Base-by-base conservation (phyloP, 2,888 invertebrate genomes). In the Rotaria macrura region DNA sequence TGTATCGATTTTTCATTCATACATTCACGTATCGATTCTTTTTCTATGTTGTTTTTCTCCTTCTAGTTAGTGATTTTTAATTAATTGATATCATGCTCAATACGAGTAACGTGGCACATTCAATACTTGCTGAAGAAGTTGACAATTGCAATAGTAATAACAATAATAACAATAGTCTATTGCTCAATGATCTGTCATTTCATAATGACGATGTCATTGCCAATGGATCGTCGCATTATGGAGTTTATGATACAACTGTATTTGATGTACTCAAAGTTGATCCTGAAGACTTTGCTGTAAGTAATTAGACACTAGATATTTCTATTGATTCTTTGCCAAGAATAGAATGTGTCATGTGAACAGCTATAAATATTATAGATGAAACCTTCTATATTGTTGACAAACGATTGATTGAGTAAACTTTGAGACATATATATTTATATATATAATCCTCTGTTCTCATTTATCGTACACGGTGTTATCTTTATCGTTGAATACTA, bases 201-300 rank as follows among this genome's bases (percentile, higher is more conserved):
- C 65, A 65, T 65, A 65, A 65, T 65, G 79, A 79, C 43, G 79
- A 79, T 79, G n/a, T n/a, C 25, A n/a, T 79, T 10, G n/a, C 40
- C 10, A 79, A 79, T 79, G 43, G 43, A 79, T 40, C 43, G n/a
- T n/a, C 2, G 43, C 23, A 79, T 79, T 79, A 43, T 79, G 43
- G n/a, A 43, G 79, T 79, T 25, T 79, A 79, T 43, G 79, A 79
- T 43, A 79, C 79, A 79, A 79, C 79, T 3, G 90, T 91, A 34
- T 91, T 91, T 87, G 91, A 91, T 87, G 90, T 91, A 12, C 88
- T 90, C 55, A 88, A 89, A 86, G 91, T 91, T 10, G 89, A 90
- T 25, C 90, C 91, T 7, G 91, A 91, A 85, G 91, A 91, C 87
- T 90, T 91, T 87, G 91, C 91, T 87, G 91, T 91, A 88, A 89